Base-by-base conservation (phyloP, 37 sponge, comb jelly and placozoan species). In the Spongilla lacustris region DNA sequence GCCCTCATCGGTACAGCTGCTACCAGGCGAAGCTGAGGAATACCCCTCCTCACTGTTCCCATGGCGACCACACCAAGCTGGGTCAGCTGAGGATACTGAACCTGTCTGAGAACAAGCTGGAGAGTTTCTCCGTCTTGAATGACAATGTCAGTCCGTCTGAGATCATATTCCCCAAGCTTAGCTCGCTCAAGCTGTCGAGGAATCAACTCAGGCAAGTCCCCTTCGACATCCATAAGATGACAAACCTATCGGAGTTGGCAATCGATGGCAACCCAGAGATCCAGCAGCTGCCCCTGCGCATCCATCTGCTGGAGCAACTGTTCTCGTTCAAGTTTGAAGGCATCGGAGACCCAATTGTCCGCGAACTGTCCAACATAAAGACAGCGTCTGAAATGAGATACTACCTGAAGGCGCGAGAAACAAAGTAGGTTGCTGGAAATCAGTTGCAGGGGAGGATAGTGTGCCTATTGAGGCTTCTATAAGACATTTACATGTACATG, bases 371-470 rank as follows among this genome's bases (percentile, higher is more conserved):
- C 31, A 81, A 41, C 17, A 72, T 67, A 30, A 75, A 70, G 23
- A 76, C 21, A 24, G 70, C 83, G 10, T 29, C 77, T 2, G 86
- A 91, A 23, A 17, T 85, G 21, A 79, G 86, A 14, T 76, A 85
- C 74, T 86, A 86, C 79, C 68, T 91, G 30, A 81, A 77, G 77
- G 83, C 87, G 5, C 68, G 86, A 5, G 87, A 70, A 75, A 69
- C 68, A 70, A 33, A 82, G 91, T 91, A 30, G 81, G 87, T 41
- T 41, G 8, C 46, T 46, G 14, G 19, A 58, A 58, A 17, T 58
- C 1, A 13, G 58, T 58, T 17, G 46, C 4, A 46, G 46, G 46
- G 46, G 8, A 10, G 46, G 4, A 46, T 4, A 46, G 46, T 46
- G 8, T 46, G 46, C 8, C 46, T 46, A 8, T 46, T 4, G 46